Percentiles rank a stretch among this genome's conserved stretches.
Conservation (phyloP, 2,797 vertebrate species). For the Esox masquinongy region DNA sequence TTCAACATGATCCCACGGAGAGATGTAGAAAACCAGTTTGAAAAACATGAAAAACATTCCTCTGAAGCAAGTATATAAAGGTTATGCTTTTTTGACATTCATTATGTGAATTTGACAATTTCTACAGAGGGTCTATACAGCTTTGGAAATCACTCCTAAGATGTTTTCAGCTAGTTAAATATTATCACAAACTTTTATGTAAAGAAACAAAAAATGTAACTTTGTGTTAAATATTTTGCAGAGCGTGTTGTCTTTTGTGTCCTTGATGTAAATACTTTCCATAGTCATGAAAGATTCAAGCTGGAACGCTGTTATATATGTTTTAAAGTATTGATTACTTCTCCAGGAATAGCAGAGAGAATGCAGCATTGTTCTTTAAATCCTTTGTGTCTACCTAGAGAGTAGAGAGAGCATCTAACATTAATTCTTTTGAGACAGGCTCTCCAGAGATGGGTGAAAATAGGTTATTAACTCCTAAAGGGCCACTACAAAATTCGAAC, state of each 20-base stretch:
- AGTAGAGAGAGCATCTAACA: constrained; percentile 1
- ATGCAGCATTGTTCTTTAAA: neutral
- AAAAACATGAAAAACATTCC: neutral
- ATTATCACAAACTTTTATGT: neutral
- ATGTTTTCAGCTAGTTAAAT: neutral
- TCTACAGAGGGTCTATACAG: neutral
- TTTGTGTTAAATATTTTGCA: constrained; percentile 10
- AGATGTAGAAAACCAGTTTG: neutral
- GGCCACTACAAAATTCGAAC: neutral
- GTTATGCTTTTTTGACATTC: neutral
- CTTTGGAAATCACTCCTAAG: neutral
- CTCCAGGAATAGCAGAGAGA: constrained; percentile 6
- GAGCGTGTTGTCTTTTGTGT: constrained; percentile 26
- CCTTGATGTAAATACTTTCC: constrained; percentile 25
- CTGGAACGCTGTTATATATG: neutral
- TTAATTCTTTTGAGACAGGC: neutral
- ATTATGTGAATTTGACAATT: neutral
- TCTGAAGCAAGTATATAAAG: neutral
- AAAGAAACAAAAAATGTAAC: neutral
- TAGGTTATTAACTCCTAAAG: neutral
- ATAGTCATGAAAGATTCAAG: constrained; percentile 40
- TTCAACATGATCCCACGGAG: neutral
- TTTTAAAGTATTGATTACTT: constrained; percentile 20
- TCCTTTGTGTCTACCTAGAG: constrained; percentile 33
- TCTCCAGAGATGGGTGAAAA: neutral